phyloP scores from a whole-genome alignment of 1,140 invertebrate species.

The Drosophila nigrodunni region DNA sequence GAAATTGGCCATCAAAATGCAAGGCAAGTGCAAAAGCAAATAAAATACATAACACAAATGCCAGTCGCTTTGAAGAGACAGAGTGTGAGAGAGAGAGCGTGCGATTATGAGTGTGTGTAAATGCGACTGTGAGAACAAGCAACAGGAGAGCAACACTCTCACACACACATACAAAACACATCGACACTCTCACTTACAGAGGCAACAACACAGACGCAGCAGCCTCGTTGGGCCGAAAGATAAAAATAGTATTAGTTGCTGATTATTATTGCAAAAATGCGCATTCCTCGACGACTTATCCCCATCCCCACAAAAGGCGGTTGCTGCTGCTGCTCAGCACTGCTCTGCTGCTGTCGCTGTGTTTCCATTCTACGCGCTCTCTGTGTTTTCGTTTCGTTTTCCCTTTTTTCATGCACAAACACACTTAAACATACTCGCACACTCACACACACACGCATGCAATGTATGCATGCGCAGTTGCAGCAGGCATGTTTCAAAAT shows the following conservation, averaged over 20 bases:
- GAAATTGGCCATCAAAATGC: constrained; percentile 59
- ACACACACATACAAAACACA: constrained; percentile 2
- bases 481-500: constrained; percentile 58
- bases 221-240: constrained; percentile 67
- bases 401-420: constrained; percentile 72
- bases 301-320: constrained; percentile 70
- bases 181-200: constrained; percentile 39
- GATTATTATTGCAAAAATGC: constrained; percentile 84
- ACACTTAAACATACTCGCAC: constrained; percentile 32
- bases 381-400: constrained; percentile 80
- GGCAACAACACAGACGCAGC: constrained; percentile 1
- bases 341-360: constrained; percentile 7
- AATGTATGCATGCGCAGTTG: constrained; percentile 29
- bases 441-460: constrained; percentile 21
- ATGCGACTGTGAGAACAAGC: constrained; percentile 19
- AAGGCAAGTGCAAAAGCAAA: constrained; percentile 47
- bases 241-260: constrained; percentile 84
- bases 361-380: constrained; percentile 54
- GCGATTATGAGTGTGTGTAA: constrained; percentile 2
- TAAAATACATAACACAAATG: constrained; percentile 49
- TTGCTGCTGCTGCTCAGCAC: constrained; percentile 36
- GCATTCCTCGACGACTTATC: constrained; percentile 79
- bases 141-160: constrained; percentile 42
- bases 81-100: constrained; percentile 29
- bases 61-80: constrained; percentile 10